Conservation (phyloP, 2,888 invertebrate species). For the Sicus ferrugineus region DNA sequence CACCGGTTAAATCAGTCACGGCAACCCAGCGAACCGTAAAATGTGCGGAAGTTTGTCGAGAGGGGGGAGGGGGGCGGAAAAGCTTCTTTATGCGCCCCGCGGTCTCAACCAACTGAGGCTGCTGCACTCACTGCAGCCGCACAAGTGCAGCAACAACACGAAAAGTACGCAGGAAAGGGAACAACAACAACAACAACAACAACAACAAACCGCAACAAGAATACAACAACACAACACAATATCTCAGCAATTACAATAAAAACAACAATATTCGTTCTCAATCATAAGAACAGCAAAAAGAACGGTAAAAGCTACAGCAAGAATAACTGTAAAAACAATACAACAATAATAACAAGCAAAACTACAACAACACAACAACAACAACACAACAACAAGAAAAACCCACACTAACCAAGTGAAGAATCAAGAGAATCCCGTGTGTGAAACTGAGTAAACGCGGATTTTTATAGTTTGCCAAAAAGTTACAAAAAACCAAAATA, state of each 20-base stretch:
- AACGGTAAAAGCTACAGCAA: no score
- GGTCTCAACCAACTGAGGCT: not conserved
- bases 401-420: not conserved
- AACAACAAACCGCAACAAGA: no score
- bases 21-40: not conserved
- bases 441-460: conserved; percentile 9
- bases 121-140: not conserved
- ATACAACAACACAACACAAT: no score
- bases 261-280: no score
- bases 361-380: no score
- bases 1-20: conserved; percentile 26
- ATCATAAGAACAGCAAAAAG: no score
- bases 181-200: not conserved
- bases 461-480: conserved; percentile 8
- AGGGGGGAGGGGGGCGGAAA: no score
- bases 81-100: no score
- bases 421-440: not conserved
- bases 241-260: no score
- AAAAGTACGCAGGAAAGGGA: not conserved
- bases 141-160: not conserved
- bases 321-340: no score
- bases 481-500: not conserved
- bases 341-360: no score
- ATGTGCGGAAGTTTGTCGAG: no score
- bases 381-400: not conserved